Evolutionary conservation across 2,888 invertebrate species (phyloP), one percentile per base, ranked within the genome.

Genomic region (Silvanus unidentatus): DNA sequence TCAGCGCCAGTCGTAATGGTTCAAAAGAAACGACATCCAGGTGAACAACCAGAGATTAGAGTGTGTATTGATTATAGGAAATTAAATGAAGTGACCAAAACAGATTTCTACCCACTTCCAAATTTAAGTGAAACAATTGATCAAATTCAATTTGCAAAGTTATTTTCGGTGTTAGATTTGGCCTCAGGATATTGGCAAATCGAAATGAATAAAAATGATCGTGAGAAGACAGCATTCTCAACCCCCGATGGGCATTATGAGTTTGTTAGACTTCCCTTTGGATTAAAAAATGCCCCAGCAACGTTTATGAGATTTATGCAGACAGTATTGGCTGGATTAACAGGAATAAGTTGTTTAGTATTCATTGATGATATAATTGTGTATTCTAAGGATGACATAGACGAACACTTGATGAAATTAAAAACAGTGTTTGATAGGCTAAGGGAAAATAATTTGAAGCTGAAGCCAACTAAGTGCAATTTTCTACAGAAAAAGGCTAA

Each of bases 1-100:
- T 43, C 57, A 4, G 49, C 58, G 1, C 68, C 67, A 0, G 54
- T 64, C 2, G 61, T 68, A 0, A 16, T 69, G 4, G 62, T 65
- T 1, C 47, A 44, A 22, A 71, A 67, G 47, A 61, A 60, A 42
- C 59, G 59, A 43, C 34, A 13, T n/a, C 45, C 43, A 0, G 39
- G 44, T 12, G 49, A 49, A 1, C 15, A 40, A 1, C 28, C 40
- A 4, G 52, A 37, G 15, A 15, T 16, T 15, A 4, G 37, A 4
- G 10, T 37, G n/a, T 54, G 53, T 12, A 44, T 52, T 1, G 54
- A 57, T 30, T 53, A 47, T 42, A 42, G 50, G 13, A 29, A 39
- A 16, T 37, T 52, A 29, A 56, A 57, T 28, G 47, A 30, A 2
- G 36, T 53, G 2, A 54, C 50, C 1, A 51, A 44, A 22, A 44